Percentiles rank a stretch among this genome's conserved stretches.
Evolutionary conservation across 2,113 vertebrate genomes (phyloP).

Genomic region (Apteryx owenii): DNA sequence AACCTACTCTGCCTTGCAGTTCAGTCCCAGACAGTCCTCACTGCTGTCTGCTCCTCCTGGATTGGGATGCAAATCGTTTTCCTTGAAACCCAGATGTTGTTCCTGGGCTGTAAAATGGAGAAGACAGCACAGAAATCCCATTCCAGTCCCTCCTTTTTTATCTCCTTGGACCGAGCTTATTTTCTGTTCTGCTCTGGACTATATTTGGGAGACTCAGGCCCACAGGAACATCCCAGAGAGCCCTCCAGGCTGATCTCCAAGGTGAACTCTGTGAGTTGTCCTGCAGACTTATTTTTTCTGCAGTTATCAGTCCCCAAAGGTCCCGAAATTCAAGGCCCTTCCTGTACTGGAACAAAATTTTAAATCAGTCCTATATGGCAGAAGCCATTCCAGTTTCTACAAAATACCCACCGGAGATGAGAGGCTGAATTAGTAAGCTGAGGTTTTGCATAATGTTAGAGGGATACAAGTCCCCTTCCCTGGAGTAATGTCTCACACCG

Average conservation of each 20-base stretch:
- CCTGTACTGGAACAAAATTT: not conserved
- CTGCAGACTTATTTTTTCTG: not conserved
- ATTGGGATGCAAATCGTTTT: too few species aligned
- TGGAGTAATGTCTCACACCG: not conserved
- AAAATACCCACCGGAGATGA: not conserved
- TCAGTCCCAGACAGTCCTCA: too few species aligned
- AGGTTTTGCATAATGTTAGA: not conserved
- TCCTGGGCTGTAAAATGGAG: too few species aligned
- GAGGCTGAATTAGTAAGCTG: not conserved
- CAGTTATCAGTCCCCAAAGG: not conserved
- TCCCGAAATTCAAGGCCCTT: not conserved
- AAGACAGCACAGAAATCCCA: too few species aligned
- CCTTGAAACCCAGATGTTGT: too few species aligned
- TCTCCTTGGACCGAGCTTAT: too few species aligned
- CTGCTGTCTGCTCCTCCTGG: too few species aligned
- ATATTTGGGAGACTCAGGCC: not conserved
- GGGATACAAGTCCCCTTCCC: not conserved
- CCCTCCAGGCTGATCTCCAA: not conserved
- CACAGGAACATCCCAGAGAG: not conserved
- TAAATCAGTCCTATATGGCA: not conserved
- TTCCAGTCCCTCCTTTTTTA: too few species aligned
- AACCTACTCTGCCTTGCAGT: too few species aligned
- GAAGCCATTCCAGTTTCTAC: not conserved
- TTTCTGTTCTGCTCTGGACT: too few species aligned
- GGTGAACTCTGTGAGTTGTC: not conserved